A percentile compares a stretch with the other conserved stretches of the same genome.
Conservation (phyloP, 2,888 invertebrate genomes). For the Meliscaeva auricollis region DNA sequence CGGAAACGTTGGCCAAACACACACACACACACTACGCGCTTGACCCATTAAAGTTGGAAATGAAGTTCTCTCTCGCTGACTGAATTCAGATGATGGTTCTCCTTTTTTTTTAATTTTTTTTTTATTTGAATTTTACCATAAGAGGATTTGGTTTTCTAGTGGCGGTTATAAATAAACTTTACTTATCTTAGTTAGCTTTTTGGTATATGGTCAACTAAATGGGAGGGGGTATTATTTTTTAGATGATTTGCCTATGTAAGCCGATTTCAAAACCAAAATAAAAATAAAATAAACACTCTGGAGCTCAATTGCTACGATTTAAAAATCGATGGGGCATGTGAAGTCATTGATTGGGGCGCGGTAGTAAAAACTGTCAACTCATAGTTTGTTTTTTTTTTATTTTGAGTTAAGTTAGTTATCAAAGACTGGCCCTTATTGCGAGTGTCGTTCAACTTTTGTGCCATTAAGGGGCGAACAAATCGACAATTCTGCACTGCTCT, state of each 20-base stretch:
- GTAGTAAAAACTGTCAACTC: background rate
- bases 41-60: constrained; percentile 51
- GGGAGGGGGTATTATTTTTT: background rate
- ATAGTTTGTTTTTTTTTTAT: background rate
- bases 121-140: constrained; percentile 15
- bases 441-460: too few relatives aligned
- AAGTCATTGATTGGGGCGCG: background rate
- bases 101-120: background rate
- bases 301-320: background rate
- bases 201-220: constrained; percentile 4
- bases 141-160: constrained; percentile 39
- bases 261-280: background rate
- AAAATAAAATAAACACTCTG: background rate
- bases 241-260: constrained; percentile 7
- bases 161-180: constrained; percentile 8
- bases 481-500: too few relatives aligned
- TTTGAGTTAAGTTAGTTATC: too few relatives aligned
- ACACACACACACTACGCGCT: constrained; percentile 30
- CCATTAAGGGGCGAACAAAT: too few relatives aligned
- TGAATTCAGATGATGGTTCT: constrained; percentile 11
- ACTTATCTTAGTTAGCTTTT: constrained; percentile 32
- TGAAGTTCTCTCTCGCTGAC: background rate
- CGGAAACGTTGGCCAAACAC: constrained; percentile 61
- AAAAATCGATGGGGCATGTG: constrained; percentile 5
- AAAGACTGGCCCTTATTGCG: too few relatives aligned